Conservation (phyloP, 2,797 vertebrate species). For the Melanotaenia parkinsoni region DNA sequence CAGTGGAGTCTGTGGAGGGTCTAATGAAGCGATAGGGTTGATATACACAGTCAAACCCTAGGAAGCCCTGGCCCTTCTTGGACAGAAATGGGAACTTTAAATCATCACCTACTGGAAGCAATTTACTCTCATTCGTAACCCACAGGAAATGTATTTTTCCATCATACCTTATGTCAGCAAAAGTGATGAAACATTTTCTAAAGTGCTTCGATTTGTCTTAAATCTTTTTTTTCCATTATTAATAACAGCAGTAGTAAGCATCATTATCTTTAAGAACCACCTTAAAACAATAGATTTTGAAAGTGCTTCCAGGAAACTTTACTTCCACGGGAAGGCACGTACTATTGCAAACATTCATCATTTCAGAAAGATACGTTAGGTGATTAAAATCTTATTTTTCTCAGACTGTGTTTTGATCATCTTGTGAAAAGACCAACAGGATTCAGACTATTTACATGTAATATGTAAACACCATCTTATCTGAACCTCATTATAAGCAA, state of each 20-base stretch:
- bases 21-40: conserved; percentile 7
- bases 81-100: conserved; percentile 6
- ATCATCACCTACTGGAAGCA: conserved; percentile 12
- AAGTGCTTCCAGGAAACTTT: not conserved
- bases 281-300: not conserved
- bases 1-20: not conserved
- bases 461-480: not conserved
- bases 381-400: not conserved
- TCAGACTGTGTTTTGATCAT: not conserved
- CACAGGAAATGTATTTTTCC: conserved; percentile 11
- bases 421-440: not conserved
- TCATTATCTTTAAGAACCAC: not conserved
- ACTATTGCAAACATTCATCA: not conserved
- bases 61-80: conserved; percentile 1
- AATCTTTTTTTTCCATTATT: not conserved
- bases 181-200: not conserved
- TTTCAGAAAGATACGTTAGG: not conserved
- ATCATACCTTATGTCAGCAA: conserved; percentile 10
- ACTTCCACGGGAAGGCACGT: too few species aligned
- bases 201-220: not conserved
- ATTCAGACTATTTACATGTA: not conserved
- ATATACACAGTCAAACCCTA: conserved; percentile 3
- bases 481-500: not conserved
- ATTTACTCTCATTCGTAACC: conserved; percentile 15
- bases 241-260: not conserved